Evolutionary conservation across 2,797 vertebrate genomes (phyloP).

Genomic region (Galagoides demidoff): DNA sequence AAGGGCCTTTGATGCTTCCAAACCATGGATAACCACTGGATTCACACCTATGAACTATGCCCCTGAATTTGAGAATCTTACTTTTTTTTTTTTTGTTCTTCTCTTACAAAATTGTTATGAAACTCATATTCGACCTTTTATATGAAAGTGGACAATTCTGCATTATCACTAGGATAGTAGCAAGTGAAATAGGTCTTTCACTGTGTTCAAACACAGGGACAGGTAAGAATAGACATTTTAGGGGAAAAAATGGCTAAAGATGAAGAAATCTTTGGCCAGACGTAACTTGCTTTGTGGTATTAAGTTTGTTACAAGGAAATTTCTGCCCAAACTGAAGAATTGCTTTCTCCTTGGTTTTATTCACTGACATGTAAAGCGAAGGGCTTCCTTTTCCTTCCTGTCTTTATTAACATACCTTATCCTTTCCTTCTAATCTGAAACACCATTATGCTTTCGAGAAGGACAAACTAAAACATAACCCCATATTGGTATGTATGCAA

Average conservation of each 20-base stretch:
- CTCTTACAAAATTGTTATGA: conserved; percentile 49
- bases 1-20: conserved; percentile 31
- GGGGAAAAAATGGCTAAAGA: conserved; percentile 1
- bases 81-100: conserved; percentile 55
- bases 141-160: not conserved
- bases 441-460: not conserved
- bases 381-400: not conserved
- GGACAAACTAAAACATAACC: not conserved
- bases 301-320: conserved; percentile 45
- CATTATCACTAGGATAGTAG: not conserved
- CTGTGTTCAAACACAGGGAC: conserved; percentile 12
- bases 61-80: conserved; percentile 38
- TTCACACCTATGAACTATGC: not conserved
- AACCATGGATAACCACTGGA: not conserved
- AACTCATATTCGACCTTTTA: conserved; percentile 33
- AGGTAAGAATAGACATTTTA: conserved; percentile 38
- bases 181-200: conserved; percentile 12
- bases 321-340: not conserved
- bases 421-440: conserved; percentile 2
- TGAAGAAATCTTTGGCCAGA: conserved; percentile 36
- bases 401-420: not conserved
- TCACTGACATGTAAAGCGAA: conserved; percentile 33
- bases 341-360: conserved; percentile 15
- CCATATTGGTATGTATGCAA: not conserved
- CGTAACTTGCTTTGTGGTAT: not conserved